Conservation (phyloP, 2,113 vertebrate genomes). For the Takifugu flavidus region DNA sequence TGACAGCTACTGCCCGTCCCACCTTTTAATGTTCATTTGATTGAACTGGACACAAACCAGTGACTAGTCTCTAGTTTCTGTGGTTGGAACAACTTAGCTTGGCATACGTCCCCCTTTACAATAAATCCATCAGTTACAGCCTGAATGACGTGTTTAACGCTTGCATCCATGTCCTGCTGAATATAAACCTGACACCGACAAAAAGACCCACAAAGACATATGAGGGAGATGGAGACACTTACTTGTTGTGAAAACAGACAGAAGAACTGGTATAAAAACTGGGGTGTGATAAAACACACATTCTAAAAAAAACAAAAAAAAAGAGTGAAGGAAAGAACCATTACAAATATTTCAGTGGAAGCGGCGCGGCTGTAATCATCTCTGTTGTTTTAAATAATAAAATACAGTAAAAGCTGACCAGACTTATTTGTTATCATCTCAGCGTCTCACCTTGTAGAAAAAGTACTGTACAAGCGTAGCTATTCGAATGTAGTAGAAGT, state of each 20-base stretch:
- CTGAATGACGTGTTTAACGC: too few relatives aligned
- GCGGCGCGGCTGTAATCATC: neutral
- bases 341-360: slow-evolving; percentile 12
- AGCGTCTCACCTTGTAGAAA: slow-evolving; percentile 94
- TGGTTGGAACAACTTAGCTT: too few relatives aligned
- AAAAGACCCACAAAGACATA: slow-evolving; percentile 6
- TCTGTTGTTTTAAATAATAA: neutral
- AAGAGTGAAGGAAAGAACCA: slow-evolving; percentile 31
- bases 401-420: neutral
- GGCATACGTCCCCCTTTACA: too few relatives aligned
- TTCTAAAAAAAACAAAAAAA: slow-evolving; percentile 84
- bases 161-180: too few relatives aligned
- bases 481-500: slow-evolving; percentile 99
- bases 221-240: slow-evolving; percentile 69
- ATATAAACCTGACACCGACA: slow-evolving; percentile 2
- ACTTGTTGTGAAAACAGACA: slow-evolving; percentile 99
- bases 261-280: slow-evolving; percentile 99
- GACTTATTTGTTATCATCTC: neutral
- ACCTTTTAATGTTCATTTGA: too few relatives aligned
- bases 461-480: slow-evolving; percentile 99
- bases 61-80: too few relatives aligned
- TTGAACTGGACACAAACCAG: too few relatives aligned
- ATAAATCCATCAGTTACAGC: too few relatives aligned
- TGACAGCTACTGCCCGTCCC: too few relatives aligned
- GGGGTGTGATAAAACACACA: slow-evolving; percentile 99